Evolutionary conservation across 2,113 vertebrate species (phyloP).

Genomic region (Percopsis transmontana): DNA sequence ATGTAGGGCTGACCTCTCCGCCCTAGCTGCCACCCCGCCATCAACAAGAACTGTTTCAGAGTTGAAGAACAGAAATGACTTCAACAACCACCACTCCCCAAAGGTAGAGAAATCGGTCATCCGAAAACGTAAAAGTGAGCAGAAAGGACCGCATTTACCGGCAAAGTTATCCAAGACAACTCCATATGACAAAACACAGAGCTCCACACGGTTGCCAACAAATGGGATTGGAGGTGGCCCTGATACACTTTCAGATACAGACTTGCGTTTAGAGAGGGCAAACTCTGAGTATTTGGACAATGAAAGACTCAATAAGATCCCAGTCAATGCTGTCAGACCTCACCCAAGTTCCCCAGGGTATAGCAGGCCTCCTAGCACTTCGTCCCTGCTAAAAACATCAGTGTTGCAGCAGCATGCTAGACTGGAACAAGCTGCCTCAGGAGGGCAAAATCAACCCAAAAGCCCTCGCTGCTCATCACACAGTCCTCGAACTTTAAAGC

Average conservation of each 20-base stretch:
- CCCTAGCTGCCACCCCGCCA: slow-evolving; percentile 54
- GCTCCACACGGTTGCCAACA: slow-evolving; percentile 77
- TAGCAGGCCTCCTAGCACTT: slow-evolving; percentile 80
- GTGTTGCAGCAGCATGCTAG: slow-evolving; percentile 85
- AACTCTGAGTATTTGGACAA: slow-evolving; percentile 79
- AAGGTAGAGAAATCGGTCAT: slow-evolving; percentile 77
- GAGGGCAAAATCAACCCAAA: slow-evolving; percentile 73
- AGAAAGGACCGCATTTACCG: slow-evolving; percentile 77
- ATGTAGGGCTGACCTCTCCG: slow-evolving; percentile 73
- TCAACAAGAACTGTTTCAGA: slow-evolving; percentile 78
- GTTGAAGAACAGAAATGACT: slow-evolving; percentile 85
- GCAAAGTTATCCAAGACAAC: slow-evolving; percentile 80
- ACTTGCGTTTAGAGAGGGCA: slow-evolving; percentile 70
- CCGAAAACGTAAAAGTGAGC: slow-evolving; percentile 83
- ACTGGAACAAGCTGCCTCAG: slow-evolving; percentile 73
- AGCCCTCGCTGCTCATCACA: slow-evolving; percentile 79
- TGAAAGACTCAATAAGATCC: slow-evolving; percentile 83
- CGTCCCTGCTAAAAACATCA: slow-evolving; percentile 80
- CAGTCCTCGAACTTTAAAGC: slow-evolving; percentile 79
- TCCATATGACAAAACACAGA: slow-evolving; percentile 78
- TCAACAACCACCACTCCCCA: slow-evolving; percentile 82
- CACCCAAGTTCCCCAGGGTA: slow-evolving; percentile 85
- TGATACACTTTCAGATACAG: slow-evolving; percentile 80
- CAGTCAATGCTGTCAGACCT: slow-evolving; percentile 85
- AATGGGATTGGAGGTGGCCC: slow-evolving; percentile 82